Percentiles rank a stretch among this genome's conserved stretches.
Evolutionary conservation across 92 coral and sea anemone species (phyloP).

Genomic region (Heliopora coerulea): DNA sequence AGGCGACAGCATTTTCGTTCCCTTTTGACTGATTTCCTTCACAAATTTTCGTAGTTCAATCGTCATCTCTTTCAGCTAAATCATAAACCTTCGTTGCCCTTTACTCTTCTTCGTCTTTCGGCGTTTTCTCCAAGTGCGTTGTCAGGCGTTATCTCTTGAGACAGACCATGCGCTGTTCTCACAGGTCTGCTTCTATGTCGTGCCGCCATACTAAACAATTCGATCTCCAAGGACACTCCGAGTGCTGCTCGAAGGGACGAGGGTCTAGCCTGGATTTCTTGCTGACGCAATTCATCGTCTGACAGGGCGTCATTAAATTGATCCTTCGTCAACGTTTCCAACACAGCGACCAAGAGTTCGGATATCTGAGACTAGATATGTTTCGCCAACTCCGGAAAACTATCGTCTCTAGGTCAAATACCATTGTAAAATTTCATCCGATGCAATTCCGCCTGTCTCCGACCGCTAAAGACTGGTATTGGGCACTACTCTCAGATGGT

Average conservation of each 20-base stretch:
- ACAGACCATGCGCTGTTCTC: not conserved
- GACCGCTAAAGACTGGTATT: slow-evolving; percentile 39
- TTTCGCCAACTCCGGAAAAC: slow-evolving; percentile 31
- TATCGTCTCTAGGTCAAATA: not conserved
- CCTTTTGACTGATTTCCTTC: not conserved
- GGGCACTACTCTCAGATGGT: slow-evolving; percentile 31
- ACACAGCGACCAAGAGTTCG: not conserved
- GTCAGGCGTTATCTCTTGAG: not conserved
- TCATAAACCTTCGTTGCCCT: slow-evolving; percentile 3
- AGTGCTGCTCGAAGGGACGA: slow-evolving; percentile 1
- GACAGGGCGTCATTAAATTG: slow-evolving; percentile 17
- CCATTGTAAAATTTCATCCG: slow-evolving; percentile 27
- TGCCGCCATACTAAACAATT: slow-evolving; percentile 1
- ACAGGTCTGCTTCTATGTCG: slow-evolving; percentile 3
- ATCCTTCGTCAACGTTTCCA: slow-evolving; percentile 14
- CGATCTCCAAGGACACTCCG: not conserved
- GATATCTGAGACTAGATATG: slow-evolving; percentile 13
- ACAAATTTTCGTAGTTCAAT: not conserved
- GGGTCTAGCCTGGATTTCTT: slow-evolving; percentile 14
- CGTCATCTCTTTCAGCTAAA: not conserved
- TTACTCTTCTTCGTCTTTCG: too few relatives aligned
- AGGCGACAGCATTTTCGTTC: too few relatives aligned
- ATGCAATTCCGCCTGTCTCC: slow-evolving; percentile 36
- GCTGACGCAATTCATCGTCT: slow-evolving; percentile 4
- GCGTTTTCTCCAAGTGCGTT: not conserved